Base-by-base conservation (phyloP, 2,888 invertebrate species). In the Heteropelma amictum region DNA sequence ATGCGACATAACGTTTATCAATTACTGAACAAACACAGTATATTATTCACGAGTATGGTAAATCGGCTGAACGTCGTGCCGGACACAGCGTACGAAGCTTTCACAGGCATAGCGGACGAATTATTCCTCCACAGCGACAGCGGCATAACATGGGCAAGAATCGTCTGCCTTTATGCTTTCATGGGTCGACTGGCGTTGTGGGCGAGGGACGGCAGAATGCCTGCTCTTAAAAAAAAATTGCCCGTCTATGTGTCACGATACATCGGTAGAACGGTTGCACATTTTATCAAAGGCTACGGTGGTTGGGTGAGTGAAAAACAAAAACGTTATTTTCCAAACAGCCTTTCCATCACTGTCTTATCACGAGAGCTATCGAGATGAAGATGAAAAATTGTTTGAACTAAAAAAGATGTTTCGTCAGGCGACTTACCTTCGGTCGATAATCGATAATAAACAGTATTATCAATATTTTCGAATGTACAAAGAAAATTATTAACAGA, bases 11-110 rank as follows among this genome's bases (percentile, higher is more conserved):
- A 89, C 77, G 90, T 90, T 3, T 88, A 87, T 78, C 89, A 89
- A 68, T 89, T 90, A 86, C 82, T 90, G 26, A 88, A 89, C 56
- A 90, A 90, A 73, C 90, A 90, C 81, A 88, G 87, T 60, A 89
- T 90, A 67, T 80, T 90, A 1, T 90, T 90, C 65, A 89, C 88
- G 33, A 90, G 90, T 72, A 90, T 90, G 90, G 88, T 90, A 5
- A 88, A 88, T 70, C 85, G 90, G 76, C 79, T 90, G 47, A 87
- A 89, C 76, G 88, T 90, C 12, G 86, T 86, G n/a, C 86, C 88
- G 30, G 90, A 90, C 45, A 87, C 88, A 0, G 88, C 88, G 1
- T 89, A 89, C 68, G 88, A 89, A 68, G 86, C 88, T 10, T 89
- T 89, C 69, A 86, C 83, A 78, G 86, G 87, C 8, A 89, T 90